Percentiles rank a stretch among this genome's conserved stretches.
These are phyloP conservation scores for Torymus texanus DNA, from an alignment of 2,888 invertebrate species.

Conservation along the genomic window DNA sequence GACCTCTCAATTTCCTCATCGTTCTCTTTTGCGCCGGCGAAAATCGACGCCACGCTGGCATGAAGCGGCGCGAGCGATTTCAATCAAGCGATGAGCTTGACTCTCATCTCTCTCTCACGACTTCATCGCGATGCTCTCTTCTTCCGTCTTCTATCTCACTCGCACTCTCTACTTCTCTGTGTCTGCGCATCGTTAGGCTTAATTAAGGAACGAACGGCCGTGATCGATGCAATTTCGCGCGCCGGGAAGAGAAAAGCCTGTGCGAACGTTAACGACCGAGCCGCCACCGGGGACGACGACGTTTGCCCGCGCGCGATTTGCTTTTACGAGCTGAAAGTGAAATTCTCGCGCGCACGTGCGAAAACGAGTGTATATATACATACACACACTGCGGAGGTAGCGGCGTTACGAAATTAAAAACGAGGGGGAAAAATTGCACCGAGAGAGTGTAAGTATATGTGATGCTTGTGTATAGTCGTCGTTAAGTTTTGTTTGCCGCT, in stretches of 20 bases:
- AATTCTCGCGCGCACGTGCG: constrained; percentile 59
- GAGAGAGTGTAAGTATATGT: too few relatives aligned
- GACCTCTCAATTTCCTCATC: too few relatives aligned
- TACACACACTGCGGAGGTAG: too few relatives aligned
- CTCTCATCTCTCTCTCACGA: neutral
- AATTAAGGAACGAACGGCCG: constrained; percentile 20
- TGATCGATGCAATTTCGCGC: constrained; percentile 19
- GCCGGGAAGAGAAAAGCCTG: neutral
- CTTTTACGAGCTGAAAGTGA: constrained; percentile 68
- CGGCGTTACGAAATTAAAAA: constrained; percentile 14
- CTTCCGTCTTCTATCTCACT: too few relatives aligned
- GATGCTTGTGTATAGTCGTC: too few relatives aligned
- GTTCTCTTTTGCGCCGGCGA: too few relatives aligned
- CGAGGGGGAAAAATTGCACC: neutral
- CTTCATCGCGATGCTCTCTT: constrained; percentile 3
- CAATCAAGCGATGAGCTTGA: too few relatives aligned
- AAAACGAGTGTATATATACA: neutral
- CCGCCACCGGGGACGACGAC: neutral
- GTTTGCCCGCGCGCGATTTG: constrained; percentile 59
- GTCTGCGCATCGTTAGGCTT: constrained; percentile 26
- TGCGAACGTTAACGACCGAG: too few relatives aligned
- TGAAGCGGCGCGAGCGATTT: too few relatives aligned
- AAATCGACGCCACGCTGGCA: too few relatives aligned
- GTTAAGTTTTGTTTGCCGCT: too few relatives aligned
- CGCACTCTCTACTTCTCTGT: too few relatives aligned